phyloP scores from a whole-genome alignment of 2,113 vertebrate species.

The Heteronetta atricapilla region DNA sequence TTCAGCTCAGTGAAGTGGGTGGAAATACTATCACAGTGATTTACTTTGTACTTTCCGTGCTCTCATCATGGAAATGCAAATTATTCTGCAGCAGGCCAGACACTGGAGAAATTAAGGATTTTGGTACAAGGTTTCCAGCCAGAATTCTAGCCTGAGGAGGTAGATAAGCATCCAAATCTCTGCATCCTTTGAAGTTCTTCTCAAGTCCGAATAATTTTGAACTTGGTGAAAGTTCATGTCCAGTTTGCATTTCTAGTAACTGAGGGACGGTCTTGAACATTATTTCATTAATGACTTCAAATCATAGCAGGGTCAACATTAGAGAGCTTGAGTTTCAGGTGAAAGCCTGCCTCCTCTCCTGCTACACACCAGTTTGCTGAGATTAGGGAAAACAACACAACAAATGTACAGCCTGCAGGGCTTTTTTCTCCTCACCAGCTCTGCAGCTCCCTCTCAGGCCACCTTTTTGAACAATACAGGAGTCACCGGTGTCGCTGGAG shows the following conservation, averaged over 20 bases:
- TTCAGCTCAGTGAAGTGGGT: not conserved
- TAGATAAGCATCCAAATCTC: not conserved
- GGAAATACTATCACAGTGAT: not conserved
- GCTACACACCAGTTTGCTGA: not conserved
- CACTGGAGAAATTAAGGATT: not conserved
- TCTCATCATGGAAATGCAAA: not conserved
- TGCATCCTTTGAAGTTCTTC: slow-evolving; percentile 13
- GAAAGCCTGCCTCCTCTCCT: not conserved
- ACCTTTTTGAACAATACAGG: not conserved
- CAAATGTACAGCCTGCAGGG: not conserved
- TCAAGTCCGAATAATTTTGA: not conserved
- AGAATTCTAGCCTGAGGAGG: not conserved
- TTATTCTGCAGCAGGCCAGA: not conserved
- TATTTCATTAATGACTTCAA: not conserved
- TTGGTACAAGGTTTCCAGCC: not conserved
- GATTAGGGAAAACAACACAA: not conserved
- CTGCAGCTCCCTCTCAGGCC: not conserved
- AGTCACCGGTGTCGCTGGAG: not conserved
- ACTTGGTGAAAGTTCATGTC: not conserved
- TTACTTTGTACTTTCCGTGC: not conserved
- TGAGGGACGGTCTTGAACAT: not conserved
- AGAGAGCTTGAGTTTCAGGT: not conserved
- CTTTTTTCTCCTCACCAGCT: not conserved
- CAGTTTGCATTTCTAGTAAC: not conserved
- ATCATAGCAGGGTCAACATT: not conserved